Percentiles rank a stretch among this genome's conserved stretches.
Evolutionary conservation across 2,888 invertebrate genomes (phyloP).

Genomic region (Polyploca ridens): DNA sequence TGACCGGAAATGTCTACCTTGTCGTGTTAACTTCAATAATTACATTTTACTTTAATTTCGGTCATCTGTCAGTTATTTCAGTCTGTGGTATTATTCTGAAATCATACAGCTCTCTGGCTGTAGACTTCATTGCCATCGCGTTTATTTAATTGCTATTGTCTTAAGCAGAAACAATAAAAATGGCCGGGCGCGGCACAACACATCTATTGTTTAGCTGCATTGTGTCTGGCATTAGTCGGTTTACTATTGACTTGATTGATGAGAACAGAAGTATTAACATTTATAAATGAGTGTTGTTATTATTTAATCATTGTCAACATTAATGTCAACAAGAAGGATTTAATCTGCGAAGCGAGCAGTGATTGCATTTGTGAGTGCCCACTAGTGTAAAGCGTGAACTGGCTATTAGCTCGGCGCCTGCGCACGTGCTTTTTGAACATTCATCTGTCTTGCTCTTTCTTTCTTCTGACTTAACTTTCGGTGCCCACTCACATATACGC

Average conservation of each 20-base stretch:
- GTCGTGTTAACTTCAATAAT: not conserved
- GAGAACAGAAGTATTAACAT: not conserved
- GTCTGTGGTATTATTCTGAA: conserved; percentile 1
- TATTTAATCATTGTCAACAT: conserved; percentile 1
- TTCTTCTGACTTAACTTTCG: not conserved
- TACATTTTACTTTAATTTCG: not conserved
- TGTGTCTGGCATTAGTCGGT: not conserved
- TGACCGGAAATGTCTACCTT: not conserved
- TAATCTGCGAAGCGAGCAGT: too few species aligned
- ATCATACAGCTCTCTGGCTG: not conserved
- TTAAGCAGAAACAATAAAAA: not conserved
- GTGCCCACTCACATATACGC: not conserved
- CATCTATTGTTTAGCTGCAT: not conserved
- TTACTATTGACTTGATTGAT: not conserved
- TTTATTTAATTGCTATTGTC: not conserved
- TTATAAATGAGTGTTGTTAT: not conserved
- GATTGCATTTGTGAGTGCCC: not conserved
- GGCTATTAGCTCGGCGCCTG: not conserved
- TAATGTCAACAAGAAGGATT: not conserved
- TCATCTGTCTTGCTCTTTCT: not conserved
- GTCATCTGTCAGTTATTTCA: not conserved
- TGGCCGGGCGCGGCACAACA: not conserved
- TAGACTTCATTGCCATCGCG: not conserved
- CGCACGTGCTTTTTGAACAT: not conserved
- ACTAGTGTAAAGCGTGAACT: not conserved